Evolutionary conservation across 2,888 invertebrate species (phyloP), one percentile per base, ranked within the genome.

Genomic region (Papilio gigon): DNA sequence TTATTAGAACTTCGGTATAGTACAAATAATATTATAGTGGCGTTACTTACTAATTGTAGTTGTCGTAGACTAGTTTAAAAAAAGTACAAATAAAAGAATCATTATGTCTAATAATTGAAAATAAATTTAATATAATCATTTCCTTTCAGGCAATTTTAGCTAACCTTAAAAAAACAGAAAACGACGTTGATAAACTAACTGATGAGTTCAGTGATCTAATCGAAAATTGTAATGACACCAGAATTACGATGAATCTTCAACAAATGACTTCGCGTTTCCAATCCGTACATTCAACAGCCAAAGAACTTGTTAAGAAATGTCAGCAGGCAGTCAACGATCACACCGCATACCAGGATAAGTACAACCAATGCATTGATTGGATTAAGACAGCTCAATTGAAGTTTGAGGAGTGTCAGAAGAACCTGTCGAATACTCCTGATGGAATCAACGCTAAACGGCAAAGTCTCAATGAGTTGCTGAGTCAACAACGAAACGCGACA

Each of bases 231-330:
- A 97, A 97, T 25, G 98, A 98, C 81, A 95, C 96, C 0, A 94
- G 97, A 80, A 96, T 98, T 69, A 96, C 97, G 2, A 96, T 97
- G 73, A 97, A 96, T 81, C 94, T 97, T 35, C 97, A 98, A 82
- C 98, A 98, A 85, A 95, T 98, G 71, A 96, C 96, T 1, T 97
- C 97, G 5, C 93, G 98, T 69, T 98, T 97, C 90, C 97, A 98
- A 84, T 96, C 97, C 0, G 95, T 98, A 60, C 97, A 97, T 84
- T 94, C 95, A 0, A 97, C 98, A 0, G 95, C 97, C 1, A 97
- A 96, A 88, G 98, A 98, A 86, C 94, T 98, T 35, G 94, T 97
- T 0, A 97, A 97, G 84, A 98, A 98, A 88, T 98, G 97, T 79
- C 97, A 98, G 78, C 97, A 97, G 89, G 95, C 97, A 6, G 95